Conservation (phyloP, 1,140 invertebrate species). For the Chironomus tepperi region DNA sequence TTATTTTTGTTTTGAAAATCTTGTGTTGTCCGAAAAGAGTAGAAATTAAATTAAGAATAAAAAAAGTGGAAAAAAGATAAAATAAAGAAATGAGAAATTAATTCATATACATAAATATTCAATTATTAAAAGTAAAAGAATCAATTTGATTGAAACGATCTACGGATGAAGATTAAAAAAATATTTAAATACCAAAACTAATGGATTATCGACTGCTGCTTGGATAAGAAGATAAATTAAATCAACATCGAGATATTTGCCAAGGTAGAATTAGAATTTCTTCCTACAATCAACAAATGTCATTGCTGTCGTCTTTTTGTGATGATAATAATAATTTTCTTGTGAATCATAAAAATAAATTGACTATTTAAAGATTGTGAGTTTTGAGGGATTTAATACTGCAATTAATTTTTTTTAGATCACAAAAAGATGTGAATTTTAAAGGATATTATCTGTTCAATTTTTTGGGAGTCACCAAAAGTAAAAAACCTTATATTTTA, state of each 20-base stretch:
- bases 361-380: no score
- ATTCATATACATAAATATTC: conserved; percentile 10
- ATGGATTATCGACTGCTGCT: conserved; percentile 16
- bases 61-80: conserved; percentile 10
- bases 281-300: neutral
- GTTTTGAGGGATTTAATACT: no score
- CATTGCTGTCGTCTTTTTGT: neutral
- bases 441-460: no score
- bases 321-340: neutral
- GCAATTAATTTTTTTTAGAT: no score
- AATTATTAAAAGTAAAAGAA: neutral
- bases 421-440: no score
- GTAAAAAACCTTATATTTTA: no score
- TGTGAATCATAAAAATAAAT: neutral
- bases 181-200: conserved; percentile 10
- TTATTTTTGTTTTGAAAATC: neutral
- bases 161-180: neutral
- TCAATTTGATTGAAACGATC: neutral
- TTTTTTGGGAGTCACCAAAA: no score
- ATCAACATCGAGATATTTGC: neutral
- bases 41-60: neutral
- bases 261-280: neutral
- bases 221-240: conserved; percentile 4
- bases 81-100: conserved; percentile 1
- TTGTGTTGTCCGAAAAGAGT: neutral